phyloP scores from a whole-genome alignment of 2,113 vertebrate genomes.

The Henicopernis longicauda region DNA sequence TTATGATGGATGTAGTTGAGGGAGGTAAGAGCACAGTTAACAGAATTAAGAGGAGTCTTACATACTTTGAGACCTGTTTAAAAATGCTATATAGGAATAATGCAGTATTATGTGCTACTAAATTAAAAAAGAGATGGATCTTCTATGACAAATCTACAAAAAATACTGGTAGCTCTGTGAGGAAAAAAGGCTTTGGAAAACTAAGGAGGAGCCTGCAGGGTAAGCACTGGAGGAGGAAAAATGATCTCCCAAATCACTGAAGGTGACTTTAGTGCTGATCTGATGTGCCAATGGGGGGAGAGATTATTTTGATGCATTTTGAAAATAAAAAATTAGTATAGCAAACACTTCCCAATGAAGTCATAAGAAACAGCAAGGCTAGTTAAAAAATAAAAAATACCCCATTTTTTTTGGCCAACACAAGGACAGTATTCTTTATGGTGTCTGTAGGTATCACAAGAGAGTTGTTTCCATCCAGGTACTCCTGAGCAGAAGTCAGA shows the following conservation, averaged over 20 bases:
- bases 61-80: neutral
- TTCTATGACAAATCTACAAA: neutral
- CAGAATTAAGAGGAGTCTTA: neutral
- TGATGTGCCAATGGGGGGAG: neutral
- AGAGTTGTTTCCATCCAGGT: slow-evolving; percentile 85
- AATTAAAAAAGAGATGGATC: neutral
- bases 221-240: neutral
- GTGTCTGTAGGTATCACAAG: slow-evolving; percentile 96
- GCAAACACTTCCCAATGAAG: neutral
- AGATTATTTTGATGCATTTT: neutral
- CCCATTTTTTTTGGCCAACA: slow-evolving; percentile 88
- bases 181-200: neutral
- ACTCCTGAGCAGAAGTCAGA: slow-evolving; percentile 84
- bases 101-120: neutral
- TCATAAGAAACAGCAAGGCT: neutral
- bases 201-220: neutral
- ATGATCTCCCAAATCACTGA: neutral
- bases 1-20: neutral
- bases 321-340: neutral
- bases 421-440: slow-evolving; percentile 92
- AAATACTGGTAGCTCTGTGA: neutral
- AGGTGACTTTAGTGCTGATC: neutral
- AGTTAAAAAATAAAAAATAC: slow-evolving; percentile 67
- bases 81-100: neutral
- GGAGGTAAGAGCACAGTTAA: neutral